A percentile compares a stretch with the other conserved stretches of the same genome.
These are phyloP conservation scores for Pterostichus niger DNA, from an alignment of 2,888 invertebrate genomes.

Conservation along the genomic window DNA sequence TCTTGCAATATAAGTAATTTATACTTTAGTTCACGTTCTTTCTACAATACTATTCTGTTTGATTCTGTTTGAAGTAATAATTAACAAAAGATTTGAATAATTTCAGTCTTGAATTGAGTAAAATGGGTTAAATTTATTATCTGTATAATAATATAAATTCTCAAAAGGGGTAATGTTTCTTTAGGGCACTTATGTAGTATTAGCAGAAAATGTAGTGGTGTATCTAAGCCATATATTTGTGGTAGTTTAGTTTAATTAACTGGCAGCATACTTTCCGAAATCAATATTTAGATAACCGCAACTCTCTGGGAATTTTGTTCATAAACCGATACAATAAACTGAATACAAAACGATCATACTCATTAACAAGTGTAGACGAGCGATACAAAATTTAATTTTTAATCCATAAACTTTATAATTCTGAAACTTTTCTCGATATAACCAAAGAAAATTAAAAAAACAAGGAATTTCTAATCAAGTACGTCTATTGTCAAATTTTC, in stretches of 20 bases:
- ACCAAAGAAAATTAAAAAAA: constrained; percentile 21
- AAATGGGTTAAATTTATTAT: no score
- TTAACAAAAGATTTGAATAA: no score
- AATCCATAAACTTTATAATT: constrained; percentile 25
- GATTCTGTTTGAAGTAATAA: no score
- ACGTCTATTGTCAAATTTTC: no score
- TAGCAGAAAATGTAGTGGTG: constrained; percentile 1
- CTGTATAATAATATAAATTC: constrained; percentile 29
- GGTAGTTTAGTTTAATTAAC: constrained; percentile 47
- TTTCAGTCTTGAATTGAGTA: no score
- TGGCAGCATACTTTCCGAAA: constrained; percentile 36
- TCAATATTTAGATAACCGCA: constrained; percentile 53
- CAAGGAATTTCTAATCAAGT: constrained; percentile 14
- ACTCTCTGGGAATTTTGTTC: constrained; percentile 16
- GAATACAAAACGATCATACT: constrained; percentile 1
- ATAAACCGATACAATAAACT: constrained; percentile 36
- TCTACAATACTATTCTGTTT: no score
- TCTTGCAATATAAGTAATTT: no score
- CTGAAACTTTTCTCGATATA: constrained; percentile 28
- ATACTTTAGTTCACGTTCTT: no score
- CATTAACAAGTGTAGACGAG: constrained; percentile 17
- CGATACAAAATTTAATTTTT: constrained; percentile 44
- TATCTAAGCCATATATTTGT: constrained; percentile 20
- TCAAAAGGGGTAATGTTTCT: constrained; percentile 16
- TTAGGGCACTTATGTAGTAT: neutral